phyloP scores from a whole-genome alignment of 1,140 invertebrate species.

The Ridgeia piscesae region DNA sequence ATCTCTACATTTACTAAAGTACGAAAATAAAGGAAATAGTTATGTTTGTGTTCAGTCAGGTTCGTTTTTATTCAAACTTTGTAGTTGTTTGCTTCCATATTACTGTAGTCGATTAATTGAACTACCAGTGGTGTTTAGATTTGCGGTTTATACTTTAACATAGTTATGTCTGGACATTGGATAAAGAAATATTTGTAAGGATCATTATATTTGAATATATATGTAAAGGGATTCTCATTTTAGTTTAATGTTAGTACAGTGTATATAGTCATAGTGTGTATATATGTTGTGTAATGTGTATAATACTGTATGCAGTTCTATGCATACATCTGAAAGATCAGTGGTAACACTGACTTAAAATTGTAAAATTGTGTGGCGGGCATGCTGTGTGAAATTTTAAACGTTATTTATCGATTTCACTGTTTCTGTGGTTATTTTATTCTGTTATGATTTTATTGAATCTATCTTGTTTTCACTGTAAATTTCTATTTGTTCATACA shows the following conservation, averaged over 20 bases:
- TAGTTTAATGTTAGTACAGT: neutral
- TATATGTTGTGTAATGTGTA: neutral
- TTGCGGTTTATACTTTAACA: neutral
- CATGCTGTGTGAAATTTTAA: neutral
- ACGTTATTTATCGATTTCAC: neutral
- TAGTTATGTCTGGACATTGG: neutral
- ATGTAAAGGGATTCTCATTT: neutral
- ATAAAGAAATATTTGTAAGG: neutral
- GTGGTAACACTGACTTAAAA: neutral
- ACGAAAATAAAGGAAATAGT: neutral
- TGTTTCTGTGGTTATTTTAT: neutral
- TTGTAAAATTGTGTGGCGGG: neutral
- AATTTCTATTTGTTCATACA: neutral
- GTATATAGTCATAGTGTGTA: neutral
- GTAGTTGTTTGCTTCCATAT: neutral
- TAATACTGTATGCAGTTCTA: neutral
- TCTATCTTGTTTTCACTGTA: neutral
- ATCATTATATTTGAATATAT: neutral
- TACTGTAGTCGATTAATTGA: neutral
- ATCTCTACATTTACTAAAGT: neutral
- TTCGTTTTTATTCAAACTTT: neutral
- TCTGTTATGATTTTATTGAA: neutral
- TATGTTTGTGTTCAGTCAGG: neutral
- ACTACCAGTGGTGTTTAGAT: neutral
- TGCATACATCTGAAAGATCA: neutral